Evolutionary conservation across 2,113 vertebrate genomes (phyloP).

Genomic region (Odontesthes bonariensis): DNA sequence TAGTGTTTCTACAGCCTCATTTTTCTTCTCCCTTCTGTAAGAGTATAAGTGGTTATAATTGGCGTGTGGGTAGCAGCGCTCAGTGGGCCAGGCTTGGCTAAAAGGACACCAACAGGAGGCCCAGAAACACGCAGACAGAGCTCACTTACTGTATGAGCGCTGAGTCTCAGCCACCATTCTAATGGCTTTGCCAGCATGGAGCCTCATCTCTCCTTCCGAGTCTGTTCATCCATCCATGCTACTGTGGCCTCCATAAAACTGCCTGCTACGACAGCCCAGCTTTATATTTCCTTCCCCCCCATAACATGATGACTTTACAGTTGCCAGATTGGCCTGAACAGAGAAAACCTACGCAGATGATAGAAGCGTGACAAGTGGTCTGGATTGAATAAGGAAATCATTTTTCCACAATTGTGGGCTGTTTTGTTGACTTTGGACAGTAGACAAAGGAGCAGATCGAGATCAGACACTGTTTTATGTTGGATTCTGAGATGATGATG

Average conservation of each 20-base stretch:
- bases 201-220: conserved; percentile 10
- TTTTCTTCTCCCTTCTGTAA: conserved; percentile 33
- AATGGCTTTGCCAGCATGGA: conserved; percentile 55
- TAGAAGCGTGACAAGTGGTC: conserved; percentile 32
- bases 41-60: conserved; percentile 7
- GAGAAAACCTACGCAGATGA: conserved; percentile 37
- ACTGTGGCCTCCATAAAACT: conserved; percentile 22
- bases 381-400: conserved; percentile 18
- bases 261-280: conserved; percentile 5
- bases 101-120: conserved; percentile 46
- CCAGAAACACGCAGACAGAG: conserved; percentile 23
- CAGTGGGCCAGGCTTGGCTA: conserved; percentile 11
- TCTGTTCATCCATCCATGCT: conserved; percentile 18
- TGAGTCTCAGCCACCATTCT: conserved; percentile 6
- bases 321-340: conserved; percentile 30
- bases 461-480: conserved; percentile 14
- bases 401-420: conserved; percentile 27
- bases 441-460: conserved; percentile 16
- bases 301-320: conserved; percentile 37
- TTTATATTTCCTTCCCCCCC: conserved; percentile 53
- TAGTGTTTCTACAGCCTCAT: conserved; percentile 21
- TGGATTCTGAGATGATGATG: not conserved
- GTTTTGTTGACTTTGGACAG: conserved; percentile 37
- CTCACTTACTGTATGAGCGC: conserved; percentile 23
- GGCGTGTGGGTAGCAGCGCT: conserved; percentile 22